phyloP scores from a whole-genome alignment of 2,113 vertebrate species.

The Gobiocypris rarus region DNA sequence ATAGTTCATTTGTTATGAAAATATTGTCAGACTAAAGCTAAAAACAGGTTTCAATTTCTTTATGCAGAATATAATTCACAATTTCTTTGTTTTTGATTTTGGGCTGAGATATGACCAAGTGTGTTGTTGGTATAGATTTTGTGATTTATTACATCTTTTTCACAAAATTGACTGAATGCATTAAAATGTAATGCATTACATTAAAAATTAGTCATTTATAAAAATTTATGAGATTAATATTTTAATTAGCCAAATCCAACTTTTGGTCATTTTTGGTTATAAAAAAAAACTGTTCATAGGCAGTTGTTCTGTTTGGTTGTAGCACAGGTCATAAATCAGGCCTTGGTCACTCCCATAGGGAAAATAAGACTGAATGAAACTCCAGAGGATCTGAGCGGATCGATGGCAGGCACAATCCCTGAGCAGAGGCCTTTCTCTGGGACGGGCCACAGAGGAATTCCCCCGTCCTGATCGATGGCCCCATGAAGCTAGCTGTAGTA shows the following conservation, averaged over 20 bases:
- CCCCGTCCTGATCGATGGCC: conserved; percentile 58
- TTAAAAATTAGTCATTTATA: neutral
- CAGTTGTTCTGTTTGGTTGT: neutral
- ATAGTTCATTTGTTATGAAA: neutral
- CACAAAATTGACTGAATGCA: neutral
- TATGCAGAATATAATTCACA: neutral
- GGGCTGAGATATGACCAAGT: neutral
- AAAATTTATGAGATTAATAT: no score
- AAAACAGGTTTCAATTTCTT: neutral
- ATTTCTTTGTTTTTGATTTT: neutral
- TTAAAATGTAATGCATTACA: neutral
- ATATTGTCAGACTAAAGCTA: neutral
- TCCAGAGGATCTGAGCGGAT: conserved; percentile 9
- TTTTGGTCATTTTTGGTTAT: no score
- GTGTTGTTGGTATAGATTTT: neutral
- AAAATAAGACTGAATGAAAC: conserved; percentile 32
- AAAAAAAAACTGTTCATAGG: neutral
- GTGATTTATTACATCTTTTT: neutral
- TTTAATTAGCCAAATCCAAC: no score
- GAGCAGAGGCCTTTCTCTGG: conserved; percentile 35
- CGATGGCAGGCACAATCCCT: conserved; percentile 39
- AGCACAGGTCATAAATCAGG: neutral
- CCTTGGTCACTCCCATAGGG: neutral
- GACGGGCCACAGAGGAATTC: conserved; percentile 55
- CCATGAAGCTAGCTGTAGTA: conserved; percentile 36